phyloP scores from a whole-genome alignment of 2,797 vertebrate genomes.

The Lithobates pipiens region DNA sequence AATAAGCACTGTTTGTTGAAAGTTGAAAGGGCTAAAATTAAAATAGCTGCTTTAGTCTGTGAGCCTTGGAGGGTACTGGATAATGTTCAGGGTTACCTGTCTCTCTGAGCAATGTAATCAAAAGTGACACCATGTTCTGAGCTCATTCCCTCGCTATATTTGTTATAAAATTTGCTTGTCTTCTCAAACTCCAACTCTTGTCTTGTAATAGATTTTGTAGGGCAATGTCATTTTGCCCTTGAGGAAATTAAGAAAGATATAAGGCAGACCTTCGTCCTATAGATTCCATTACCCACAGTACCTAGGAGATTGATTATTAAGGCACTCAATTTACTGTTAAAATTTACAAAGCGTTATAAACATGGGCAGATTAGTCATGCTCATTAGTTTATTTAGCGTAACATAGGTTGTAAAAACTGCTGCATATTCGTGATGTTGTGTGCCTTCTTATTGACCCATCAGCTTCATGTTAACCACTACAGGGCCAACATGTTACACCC shows the following conservation, averaged over 20 bases:
- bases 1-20: neutral
- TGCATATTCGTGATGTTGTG: neutral
- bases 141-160: slow-evolving; percentile 6
- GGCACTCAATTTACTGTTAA: slow-evolving; percentile 38
- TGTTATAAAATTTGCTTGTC: slow-evolving; percentile 33
- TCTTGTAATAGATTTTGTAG: slow-evolving; percentile 51
- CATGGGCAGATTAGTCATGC: slow-evolving; percentile 28
- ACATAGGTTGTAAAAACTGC: neutral
- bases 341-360: slow-evolving; percentile 47
- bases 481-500: too few species aligned
- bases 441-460: neutral
- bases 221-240: slow-evolving; percentile 54
- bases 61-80: neutral
- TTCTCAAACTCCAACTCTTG: slow-evolving; percentile 23
- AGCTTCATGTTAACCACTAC: too few species aligned
- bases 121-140: slow-evolving; percentile 43
- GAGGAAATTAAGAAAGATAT: slow-evolving; percentile 48
- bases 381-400: slow-evolving; percentile 18
- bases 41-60: neutral
- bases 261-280: slow-evolving; percentile 44
- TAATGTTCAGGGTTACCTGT: slow-evolving; percentile 17
- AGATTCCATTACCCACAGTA: slow-evolving; percentile 46
- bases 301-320: slow-evolving; percentile 41
- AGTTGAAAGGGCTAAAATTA: neutral
- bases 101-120: slow-evolving; percentile 24